Base-by-base conservation (phyloP, 2,888 invertebrate genomes). In the Apeira syringaria region DNA sequence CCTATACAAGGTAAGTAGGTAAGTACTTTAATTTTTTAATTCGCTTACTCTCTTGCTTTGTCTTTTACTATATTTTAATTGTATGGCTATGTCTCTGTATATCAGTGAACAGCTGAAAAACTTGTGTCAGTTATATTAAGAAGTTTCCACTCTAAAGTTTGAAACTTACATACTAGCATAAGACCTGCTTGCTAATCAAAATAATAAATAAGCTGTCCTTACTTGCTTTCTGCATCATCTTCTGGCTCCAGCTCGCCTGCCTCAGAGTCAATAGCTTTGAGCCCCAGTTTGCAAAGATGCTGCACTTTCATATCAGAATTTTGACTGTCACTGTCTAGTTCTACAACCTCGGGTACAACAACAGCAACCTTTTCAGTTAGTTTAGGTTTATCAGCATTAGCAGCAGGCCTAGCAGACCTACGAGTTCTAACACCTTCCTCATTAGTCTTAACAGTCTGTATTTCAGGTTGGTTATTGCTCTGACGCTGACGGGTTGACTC, bases 231-330 rank as follows among this genome's bases (percentile, higher is more conserved):
- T 22, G 20, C 4, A 2, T 45, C 37, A 5, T 32, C 24, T 26
- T 50, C 53, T n/a, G 34, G 35, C 25, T 62, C 89, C 68, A 70
- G 85, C 15, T 20, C 4, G 2, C 35, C 44, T n/a, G 72, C 69
- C 7, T 76, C 80, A 32, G 74, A 65, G 28, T 64, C 68, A n/a
- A 80, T 81, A 12, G 83, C 83, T 49, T 88, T 83, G 15, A 91
- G 64, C 0, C 92, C 92, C 26, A 93, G 66, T 45, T 90, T 90
- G 64, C 91, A 90, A 7, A 93, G 70, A 59, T 92, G 92, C 50
- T 91, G 91, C 50, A 85, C 53, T 47, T 92, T 92, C 77, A 91
- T 91, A 36, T 91, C 90, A 35, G 90, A 89, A 50, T 85, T 83
- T 46, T 90, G 68, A 43, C 85, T 85, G 17, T 67, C 63, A 15